Percentiles rank a stretch among this genome's conserved stretches.
Evolutionary conservation across 2,888 invertebrate genomes (phyloP).

Genomic region (Taenaris catops): DNA sequence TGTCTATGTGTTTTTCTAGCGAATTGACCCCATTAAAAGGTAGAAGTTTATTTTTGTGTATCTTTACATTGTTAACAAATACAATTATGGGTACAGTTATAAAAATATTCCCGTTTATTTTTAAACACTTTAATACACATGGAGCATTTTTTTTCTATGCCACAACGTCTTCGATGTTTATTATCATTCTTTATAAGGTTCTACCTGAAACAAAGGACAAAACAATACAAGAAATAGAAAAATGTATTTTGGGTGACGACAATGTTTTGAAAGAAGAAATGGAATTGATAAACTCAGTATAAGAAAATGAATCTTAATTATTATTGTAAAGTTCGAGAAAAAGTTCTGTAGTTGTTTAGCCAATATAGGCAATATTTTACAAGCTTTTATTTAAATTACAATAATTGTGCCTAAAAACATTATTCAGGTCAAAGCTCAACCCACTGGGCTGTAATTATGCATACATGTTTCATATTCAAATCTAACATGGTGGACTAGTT

Average conservation of each 20-base stretch:
- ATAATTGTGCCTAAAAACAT: too few relatives aligned
- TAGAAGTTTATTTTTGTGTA: constrained; percentile 3
- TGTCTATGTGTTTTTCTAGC: constrained; percentile 29
- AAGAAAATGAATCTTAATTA: constrained; percentile 1
- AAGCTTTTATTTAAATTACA: too few relatives aligned
- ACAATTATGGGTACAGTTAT: constrained; percentile 24
- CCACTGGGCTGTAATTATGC: too few relatives aligned
- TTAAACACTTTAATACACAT: constrained; percentile 28
- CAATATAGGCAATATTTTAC: too few relatives aligned
- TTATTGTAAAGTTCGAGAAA: neutral
- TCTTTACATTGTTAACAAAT: neutral
- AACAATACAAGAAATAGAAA: constrained; percentile 29
- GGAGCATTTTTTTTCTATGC: constrained; percentile 27
- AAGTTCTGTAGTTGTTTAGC: too few relatives aligned
- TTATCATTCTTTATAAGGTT: constrained; percentile 19
- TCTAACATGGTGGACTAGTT: too few relatives aligned
- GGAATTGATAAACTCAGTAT: neutral
- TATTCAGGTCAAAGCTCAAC: too few relatives aligned
- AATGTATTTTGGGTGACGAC: constrained; percentile 1
- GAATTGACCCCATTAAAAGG: constrained; percentile 17
- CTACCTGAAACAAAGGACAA: constrained; percentile 29
- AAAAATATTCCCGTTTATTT: constrained; percentile 31
- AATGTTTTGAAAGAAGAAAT: neutral
- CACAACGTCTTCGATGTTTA: constrained; percentile 11
- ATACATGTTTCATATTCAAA: too few relatives aligned